Base-by-base conservation (phyloP, 1,140 invertebrate genomes). In the Globodera ellingtonae region DNA sequence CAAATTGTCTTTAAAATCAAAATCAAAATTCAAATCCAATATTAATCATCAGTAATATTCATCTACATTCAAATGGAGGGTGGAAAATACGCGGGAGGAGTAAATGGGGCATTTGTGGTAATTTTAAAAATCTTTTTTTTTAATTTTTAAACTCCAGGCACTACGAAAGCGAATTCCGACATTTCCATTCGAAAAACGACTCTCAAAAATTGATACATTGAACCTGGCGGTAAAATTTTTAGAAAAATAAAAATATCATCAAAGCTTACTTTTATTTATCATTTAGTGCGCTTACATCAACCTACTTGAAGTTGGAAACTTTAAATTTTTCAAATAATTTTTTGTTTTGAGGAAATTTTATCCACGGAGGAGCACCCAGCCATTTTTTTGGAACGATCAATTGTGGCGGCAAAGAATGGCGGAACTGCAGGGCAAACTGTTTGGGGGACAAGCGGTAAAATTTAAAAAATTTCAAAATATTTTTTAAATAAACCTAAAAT, bases 121-220 rank as follows among this genome's bases (percentile, higher is more conserved):
- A 72, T 74, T 80, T 35, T 62, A 48, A 1, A 56, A 35, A 79
- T n/a, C 8, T 69, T n/a, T 50, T n/a, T 75, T 65, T 35, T 10
- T 21, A 79, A 35, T 48, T 62, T 13, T 18, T 48, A 24, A 59
- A 62, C 74, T 89, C 81, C 70, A 91, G 85, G 90, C 90, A 79
- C 88, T 92, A 0, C 86, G 91, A 9, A 83, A 86, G 78, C 95
- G 98, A 90, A 96, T 98, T 13, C 97, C 97, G 44, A 99, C 97
- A 1, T 99, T 99, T 90, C 97, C 97, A 0, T 99, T 98, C 87
- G 97, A 99, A 90, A 98, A 98, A 89, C 92, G 97, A 0, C 92
- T 99, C 0, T 98, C 97, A 0, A 94, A 97, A 86, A 98, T 99
- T 85, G 97, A 99, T 91, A 98, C 97, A 0, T 91, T 99, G 0